Base-by-base conservation (phyloP, 2,797 vertebrate species). In the Argyrosomus regius region DNA sequence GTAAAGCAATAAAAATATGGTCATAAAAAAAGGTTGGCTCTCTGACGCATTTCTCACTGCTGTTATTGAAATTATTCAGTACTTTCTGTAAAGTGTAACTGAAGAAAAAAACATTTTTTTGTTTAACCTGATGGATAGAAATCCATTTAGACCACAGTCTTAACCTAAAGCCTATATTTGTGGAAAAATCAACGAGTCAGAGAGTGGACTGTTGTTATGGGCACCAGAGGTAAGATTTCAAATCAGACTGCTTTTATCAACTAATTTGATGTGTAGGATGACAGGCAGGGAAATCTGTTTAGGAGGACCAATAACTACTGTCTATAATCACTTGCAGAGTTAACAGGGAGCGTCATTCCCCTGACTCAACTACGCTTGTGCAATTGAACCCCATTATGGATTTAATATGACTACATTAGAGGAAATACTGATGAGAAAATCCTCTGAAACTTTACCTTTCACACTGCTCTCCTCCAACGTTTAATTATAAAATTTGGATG, bases 401-500 rank as follows among this genome's bases (percentile, higher is more conserved):
- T 59, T 24, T 6, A 49, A 66, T 8, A 1, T 9, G 31, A 61
- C 28, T 56, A 48, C 20, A 57, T 63, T 24, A 52, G 16, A 31
- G 35, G 22, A 31, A 43, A 62, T 12, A 56, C 39, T 31, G 59
- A 48, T 52, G 3, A 64, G 46, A 31, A 57, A 50, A 3, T 7
- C 52, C 17, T 46, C 9, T 12, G 45, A 26, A 67, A 52, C 45
- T 41, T 26, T 24, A 7, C 18, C 54, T 45, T 14, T 41, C 50
- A 46, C 7, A 24, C 13, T 18, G 14, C 46, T 72, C 41, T 18
- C 26, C 41, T 10, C 20, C 3, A 16, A 66, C 28, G 18, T 67
- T 68, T 54, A 1, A 48, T 49, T 43, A 64, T 16, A n/a, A n/a
- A n/a, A n/a, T n/a, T n/a, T 64, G 18, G 45, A 54, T 65, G 63